These are phyloP conservation scores for Cardiocondyla obscurior DNA, from an alignment of 1,140 invertebrate genomes.

Conservation along the genomic window DNA sequence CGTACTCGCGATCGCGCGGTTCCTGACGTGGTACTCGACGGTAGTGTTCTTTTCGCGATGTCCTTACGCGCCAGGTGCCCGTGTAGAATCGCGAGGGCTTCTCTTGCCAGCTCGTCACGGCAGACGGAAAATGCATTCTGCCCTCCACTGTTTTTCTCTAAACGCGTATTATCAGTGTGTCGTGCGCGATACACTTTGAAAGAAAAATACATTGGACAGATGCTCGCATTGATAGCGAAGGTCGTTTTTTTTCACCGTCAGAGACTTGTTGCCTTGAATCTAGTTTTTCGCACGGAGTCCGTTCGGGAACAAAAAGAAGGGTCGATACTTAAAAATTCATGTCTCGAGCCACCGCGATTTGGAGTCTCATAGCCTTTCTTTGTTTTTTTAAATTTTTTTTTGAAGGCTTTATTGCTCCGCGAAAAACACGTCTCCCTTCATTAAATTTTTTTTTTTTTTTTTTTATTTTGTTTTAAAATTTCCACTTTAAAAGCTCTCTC, in stretches of 20 bases:
- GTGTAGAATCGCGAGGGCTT: slow-evolving; percentile 23
- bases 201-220: slow-evolving; percentile 44
- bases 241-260: slow-evolving; percentile 81
- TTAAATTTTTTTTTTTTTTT: too few relatives aligned
- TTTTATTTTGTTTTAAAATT: neutral
- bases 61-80: slow-evolving; percentile 6
- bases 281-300: slow-evolving; percentile 40
- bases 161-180: neutral
- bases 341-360: slow-evolving; percentile 1
- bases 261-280: slow-evolving; percentile 83
- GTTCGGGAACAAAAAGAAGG: slow-evolving; percentile 32
- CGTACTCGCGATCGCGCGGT: slow-evolving; percentile 15
- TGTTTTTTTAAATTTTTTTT: neutral
- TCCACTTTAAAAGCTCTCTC: slow-evolving; percentile 46
- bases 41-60: slow-evolving; percentile 15
- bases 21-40: slow-evolving; percentile 14
- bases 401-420: neutral
- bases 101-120: neutral
- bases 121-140: slow-evolving; percentile 4
- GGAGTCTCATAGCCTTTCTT: neutral
- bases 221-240: slow-evolving; percentile 82
- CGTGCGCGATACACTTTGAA: neutral
- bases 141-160: neutral
- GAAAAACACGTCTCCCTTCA: slow-evolving; percentile 21
- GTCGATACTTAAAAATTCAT: neutral